phyloP scores from a whole-genome alignment of 1,140 invertebrate genomes.

The Pissodes strobi region DNA sequence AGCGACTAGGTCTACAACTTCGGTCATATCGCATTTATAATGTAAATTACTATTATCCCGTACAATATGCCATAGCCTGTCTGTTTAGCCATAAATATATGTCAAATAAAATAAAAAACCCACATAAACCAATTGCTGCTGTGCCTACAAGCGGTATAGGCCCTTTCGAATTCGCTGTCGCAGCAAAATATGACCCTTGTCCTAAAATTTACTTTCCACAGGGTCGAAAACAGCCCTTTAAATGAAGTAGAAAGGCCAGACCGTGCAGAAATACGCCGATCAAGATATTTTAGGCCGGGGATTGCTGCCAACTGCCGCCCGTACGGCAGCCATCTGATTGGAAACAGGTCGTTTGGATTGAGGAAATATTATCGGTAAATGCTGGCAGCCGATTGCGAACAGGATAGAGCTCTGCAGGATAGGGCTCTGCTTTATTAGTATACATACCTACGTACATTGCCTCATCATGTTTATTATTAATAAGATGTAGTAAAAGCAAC shows the following conservation, averaged over 20 bases:
- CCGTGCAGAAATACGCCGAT: conserved; percentile 13
- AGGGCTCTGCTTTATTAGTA: too few species aligned
- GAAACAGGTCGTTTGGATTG: conserved; percentile 11
- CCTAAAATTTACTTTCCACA: conserved; percentile 18
- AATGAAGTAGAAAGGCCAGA: conserved; percentile 19
- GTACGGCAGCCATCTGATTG: conserved; percentile 3
- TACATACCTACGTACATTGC: too few species aligned
- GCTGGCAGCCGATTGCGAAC: too few species aligned
- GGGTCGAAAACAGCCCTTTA: conserved; percentile 22
- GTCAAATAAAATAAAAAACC: too few species aligned
- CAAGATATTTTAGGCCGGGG: conserved; percentile 12
- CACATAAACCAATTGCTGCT: not conserved
- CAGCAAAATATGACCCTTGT: conserved; percentile 24
- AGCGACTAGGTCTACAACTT: too few species aligned
- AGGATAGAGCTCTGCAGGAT: too few species aligned
- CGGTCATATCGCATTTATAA: too few species aligned
- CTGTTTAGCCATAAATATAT: too few species aligned
- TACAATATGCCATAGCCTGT: too few species aligned
- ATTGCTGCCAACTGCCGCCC: conserved; percentile 20
- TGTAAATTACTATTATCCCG: too few species aligned
- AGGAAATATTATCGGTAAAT: conserved; percentile 10
- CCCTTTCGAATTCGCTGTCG: conserved; percentile 4
- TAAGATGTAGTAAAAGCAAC: too few species aligned
- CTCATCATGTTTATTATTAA: too few species aligned
- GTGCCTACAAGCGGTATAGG: not conserved